A percentile compares a stretch with the other conserved stretches of the same genome.
Conservation (phyloP, 2,113 vertebrate genomes). For the Epinephelus cyanopodus region DNA sequence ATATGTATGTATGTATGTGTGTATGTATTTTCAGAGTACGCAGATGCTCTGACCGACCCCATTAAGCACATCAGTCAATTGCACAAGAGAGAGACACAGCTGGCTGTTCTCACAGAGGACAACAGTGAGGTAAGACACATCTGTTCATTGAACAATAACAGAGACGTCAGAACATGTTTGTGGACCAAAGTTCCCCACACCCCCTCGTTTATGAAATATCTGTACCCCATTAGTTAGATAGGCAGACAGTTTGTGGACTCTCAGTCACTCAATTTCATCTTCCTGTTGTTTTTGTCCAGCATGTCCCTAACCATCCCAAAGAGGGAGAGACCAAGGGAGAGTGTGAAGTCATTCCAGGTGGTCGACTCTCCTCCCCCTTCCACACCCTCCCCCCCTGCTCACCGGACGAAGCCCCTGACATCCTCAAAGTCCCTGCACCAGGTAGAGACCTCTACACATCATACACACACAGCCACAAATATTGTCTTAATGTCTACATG, state of each 20-base stretch:
- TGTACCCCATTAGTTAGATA: background rate
- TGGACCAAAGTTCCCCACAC: background rate
- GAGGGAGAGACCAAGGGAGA: constrained; percentile 45
- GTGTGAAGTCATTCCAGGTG: background rate
- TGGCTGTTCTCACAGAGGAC: constrained; percentile 88
- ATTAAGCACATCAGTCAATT: constrained; percentile 90
- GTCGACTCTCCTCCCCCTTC: constrained; percentile 9
- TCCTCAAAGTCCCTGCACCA: constrained; percentile 58
- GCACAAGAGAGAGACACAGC: constrained; percentile 88
- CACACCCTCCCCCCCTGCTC: background rate
- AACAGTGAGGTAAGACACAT: constrained; percentile 81
- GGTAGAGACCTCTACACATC: constrained; percentile 54
- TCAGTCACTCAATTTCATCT: background rate
- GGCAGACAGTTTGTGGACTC: too few species aligned
- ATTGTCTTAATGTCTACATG: background rate
- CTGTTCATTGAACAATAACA: background rate
- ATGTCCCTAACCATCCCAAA: constrained; percentile 45
- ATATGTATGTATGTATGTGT: constrained; percentile 6
- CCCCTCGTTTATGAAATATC: background rate
- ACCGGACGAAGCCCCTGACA: constrained; percentile 36
- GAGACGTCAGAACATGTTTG: background rate
- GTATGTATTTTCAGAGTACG: constrained; percentile 84
- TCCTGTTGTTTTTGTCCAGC: constrained; percentile 41
- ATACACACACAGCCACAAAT: background rate
- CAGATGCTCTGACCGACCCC: constrained; percentile 90